Evolutionary conservation across 2,888 invertebrate genomes (phyloP).

Genomic region (Drosophila cyrtoloma): DNA sequence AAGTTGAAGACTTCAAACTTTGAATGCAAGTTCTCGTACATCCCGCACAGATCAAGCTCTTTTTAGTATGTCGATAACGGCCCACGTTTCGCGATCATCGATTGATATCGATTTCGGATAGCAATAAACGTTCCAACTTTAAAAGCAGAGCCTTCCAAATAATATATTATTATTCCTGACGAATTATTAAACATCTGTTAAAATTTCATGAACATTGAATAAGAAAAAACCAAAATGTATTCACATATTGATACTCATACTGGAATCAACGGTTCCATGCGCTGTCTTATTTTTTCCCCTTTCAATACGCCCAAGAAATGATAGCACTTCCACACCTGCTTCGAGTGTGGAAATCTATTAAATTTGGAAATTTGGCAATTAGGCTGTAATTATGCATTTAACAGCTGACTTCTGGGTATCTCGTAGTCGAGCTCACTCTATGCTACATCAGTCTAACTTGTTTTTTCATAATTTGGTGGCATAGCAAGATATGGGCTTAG

Average conservation of each 20-base stretch:
- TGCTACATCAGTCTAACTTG: not conserved
- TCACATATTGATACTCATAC: not conserved
- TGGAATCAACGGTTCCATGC: not conserved
- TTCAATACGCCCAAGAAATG: not conserved
- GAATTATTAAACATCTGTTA: not conserved
- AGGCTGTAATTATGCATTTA: not conserved
- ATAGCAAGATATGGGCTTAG: not conserved
- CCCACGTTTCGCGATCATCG: not conserved
- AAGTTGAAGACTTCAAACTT: not conserved
- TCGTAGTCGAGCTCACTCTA: not conserved
- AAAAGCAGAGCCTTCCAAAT: not conserved
- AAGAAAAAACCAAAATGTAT: not conserved
- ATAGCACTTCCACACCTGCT: not conserved
- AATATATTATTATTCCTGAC: not conserved
- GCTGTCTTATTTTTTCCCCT: not conserved
- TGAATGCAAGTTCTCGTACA: not conserved
- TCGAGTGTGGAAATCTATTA: not conserved
- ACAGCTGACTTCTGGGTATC: not conserved
- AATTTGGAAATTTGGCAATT: not conserved
- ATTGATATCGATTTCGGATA: not conserved
- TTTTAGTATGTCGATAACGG: not conserved
- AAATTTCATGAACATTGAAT: not conserved
- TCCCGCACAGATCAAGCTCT: not conserved
- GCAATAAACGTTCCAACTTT: not conserved
- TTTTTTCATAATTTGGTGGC: constrained; percentile 5